Evolutionary conservation across 2,888 invertebrate genomes (phyloP), one percentile per base, ranked within the genome.

Genomic region (Cryptophagus acutangulus): DNA sequence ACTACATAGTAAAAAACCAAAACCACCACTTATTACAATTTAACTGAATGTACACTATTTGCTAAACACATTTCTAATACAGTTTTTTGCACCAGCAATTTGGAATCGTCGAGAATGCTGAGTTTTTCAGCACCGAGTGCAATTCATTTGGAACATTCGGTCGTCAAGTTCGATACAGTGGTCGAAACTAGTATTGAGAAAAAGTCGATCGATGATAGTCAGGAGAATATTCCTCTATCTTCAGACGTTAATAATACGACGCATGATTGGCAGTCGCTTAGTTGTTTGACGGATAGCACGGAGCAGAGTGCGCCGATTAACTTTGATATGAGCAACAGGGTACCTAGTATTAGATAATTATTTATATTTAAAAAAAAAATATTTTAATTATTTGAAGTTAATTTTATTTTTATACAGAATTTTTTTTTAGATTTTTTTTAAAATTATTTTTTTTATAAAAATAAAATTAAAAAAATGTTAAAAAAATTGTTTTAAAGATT

Each of bases 311-410:
- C 87, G 26, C 91, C 92, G 0, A 83, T 92, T 49, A 86, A 89
- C 69, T 92, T 93, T 62, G 92, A 93, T 62, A 84, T 92, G 82
- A 89, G 90, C 42, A 93, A 93, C 69, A 77, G 92, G 61, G 91
- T 87, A 62, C 67, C 74, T 41, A 8, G 6, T 8, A 6, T 20
- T 20, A n/a, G 24, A 8, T 8, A 20, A 20, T 8, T 20, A 29
- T 29, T 6, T 5, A n/a, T 12, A 29, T n/a, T 29, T 12, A n/a
- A n/a, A n/a, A n/a, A n/a, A n/a, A n/a, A n/a, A n/a, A n/a, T n/a
- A n/a, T n/a, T n/a, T n/a, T n/a, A n/a, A n/a, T n/a, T n/a, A n/a
- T n/a, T n/a, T n/a, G n/a, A n/a, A n/a, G n/a, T n/a, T n/a, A n/a
- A n/a, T n/a, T n/a, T n/a, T n/a, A n/a, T n/a, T n/a, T n/a, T n/a